Base-by-base conservation (phyloP, 64 coral and sea anemone species). In the Dendrophyllia cribrosa region DNA sequence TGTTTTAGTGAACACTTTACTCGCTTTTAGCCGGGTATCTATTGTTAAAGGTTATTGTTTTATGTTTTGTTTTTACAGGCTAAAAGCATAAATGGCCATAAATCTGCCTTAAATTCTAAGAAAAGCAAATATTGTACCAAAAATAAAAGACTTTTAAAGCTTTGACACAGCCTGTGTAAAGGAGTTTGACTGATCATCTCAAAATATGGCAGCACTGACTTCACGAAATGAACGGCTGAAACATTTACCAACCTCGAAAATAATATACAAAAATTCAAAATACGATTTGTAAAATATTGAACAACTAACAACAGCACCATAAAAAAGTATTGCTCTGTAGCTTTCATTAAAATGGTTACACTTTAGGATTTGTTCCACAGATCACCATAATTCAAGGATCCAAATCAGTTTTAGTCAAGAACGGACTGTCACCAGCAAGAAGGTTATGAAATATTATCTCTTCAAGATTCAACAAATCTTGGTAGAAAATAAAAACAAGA, bases 11-110 rank as follows among this genome's bases (percentile, higher is more conserved):
- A 82, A 82, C 45, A 48, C 61, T 67, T 67, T 83, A 59, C 45
- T 83, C 55, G 48, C 55, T 79, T 79, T 79, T 5, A 79, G 62
- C 61, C 60, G 20, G 60, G 61, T 67, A 43, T 45, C 62, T 67
- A 56, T 83, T 83, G 80, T 68, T 66, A 47, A 13, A 14, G 17
- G 8, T 13, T 75, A 66, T 49, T 64, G 78, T 66, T 83, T 49
- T 4, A 49, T 83, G 17, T 19, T 83, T 66, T 83, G 80, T 83
- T 83, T 83, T 83, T 19, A 67, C 60, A 83, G 62, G 80, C 45
- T 83, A 83, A 83, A 83, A 83, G 62, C 61, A 83, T 67, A 50
- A 83, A 66, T 64, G 80, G 61, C 62, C 22, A 62, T n/a, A 60
- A 66, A 21, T 59, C 59, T 83, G 61, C 47, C 44, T 67, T 66